These are phyloP conservation scores for Nowickia ferox DNA, from an alignment of 2,888 invertebrate genomes.

Conservation along the genomic window DNA sequence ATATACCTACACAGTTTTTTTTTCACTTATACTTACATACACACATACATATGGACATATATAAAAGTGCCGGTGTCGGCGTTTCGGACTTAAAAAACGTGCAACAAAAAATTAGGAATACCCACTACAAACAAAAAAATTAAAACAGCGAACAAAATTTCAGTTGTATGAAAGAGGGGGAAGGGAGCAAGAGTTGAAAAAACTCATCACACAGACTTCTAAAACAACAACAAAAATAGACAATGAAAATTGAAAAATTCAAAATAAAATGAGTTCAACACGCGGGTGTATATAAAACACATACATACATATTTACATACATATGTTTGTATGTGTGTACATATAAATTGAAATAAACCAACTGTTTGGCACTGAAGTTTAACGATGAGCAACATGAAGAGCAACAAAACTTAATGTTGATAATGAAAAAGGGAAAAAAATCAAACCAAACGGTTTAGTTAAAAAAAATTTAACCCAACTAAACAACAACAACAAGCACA, in stretches of 20 bases:
- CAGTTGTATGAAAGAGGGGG: not conserved
- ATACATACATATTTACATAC: not conserved
- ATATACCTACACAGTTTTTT: constrained; percentile 66
- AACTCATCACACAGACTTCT: constrained; percentile 25
- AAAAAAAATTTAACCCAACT: constrained; percentile 32
- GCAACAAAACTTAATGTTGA: constrained; percentile 24
- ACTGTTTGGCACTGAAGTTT: constrained; percentile 31
- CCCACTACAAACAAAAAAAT: constrained; percentile 15
- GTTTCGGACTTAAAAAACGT: constrained; percentile 81
- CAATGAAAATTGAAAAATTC: constrained; percentile 43
- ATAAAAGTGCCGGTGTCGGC: constrained; percentile 76
- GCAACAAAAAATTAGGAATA: constrained; percentile 74
- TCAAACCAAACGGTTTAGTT: constrained; percentile 30
- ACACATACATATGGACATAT: constrained; percentile 2
- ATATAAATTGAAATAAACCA: constrained; percentile 19
- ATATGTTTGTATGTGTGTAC: not conserved
- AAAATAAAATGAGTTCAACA: constrained; percentile 38
- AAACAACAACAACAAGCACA: constrained; percentile 26
- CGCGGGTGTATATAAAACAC: constrained; percentile 39
- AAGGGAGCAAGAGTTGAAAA: not conserved
- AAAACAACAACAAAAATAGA: constrained; percentile 33
- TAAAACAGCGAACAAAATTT: not conserved
- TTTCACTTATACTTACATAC: constrained; percentile 66
- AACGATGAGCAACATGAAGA: not conserved
- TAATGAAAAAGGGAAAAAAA: constrained; percentile 8